Percentiles rank a stretch among this genome's conserved stretches.
These are phyloP conservation scores for Apodemia hepburni DNA, from an alignment of 2,888 invertebrate genomes.

Conservation along the genomic window DNA sequence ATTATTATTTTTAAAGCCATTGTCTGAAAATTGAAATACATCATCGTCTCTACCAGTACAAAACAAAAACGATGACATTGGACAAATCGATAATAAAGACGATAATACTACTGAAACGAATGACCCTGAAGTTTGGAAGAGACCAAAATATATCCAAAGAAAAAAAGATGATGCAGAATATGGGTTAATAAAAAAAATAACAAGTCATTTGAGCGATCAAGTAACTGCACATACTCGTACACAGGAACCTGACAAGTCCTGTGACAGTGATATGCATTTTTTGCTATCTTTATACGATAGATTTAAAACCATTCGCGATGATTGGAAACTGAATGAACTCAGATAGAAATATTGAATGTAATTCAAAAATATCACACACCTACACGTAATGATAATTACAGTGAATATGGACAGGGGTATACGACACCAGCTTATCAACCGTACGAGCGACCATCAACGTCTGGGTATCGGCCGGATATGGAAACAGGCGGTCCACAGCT, in stretches of 20 bases:
- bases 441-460: constrained; percentile 11
- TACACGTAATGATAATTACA: constrained; percentile 5
- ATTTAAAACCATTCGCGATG: constrained; percentile 29
- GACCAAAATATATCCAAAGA: constrained; percentile 30
- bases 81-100: constrained; percentile 16
- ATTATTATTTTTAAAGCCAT: constrained; percentile 31
- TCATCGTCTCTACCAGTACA: constrained; percentile 17
- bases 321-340: constrained; percentile 34
- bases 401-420: constrained; percentile 3
- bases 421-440: constrained; percentile 8
- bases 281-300: constrained; percentile 33
- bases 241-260: constrained; percentile 33
- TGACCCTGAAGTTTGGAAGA: constrained; percentile 25
- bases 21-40: constrained; percentile 17
- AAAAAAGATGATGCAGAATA: constrained; percentile 24
- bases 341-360: constrained; percentile 34
- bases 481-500: constrained; percentile 16
- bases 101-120: constrained; percentile 16
- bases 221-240: constrained; percentile 32
- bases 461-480: constrained; percentile 13
- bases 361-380: constrained; percentile 5
- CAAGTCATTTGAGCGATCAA: constrained; percentile 33
- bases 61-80: constrained; percentile 17
- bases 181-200: constrained; percentile 16
- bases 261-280: constrained; percentile 34